Evolutionary conservation across 2,113 vertebrate genomes (phyloP), one percentile per base, ranked within the genome.

Genomic region (Penelope pileata): DNA sequence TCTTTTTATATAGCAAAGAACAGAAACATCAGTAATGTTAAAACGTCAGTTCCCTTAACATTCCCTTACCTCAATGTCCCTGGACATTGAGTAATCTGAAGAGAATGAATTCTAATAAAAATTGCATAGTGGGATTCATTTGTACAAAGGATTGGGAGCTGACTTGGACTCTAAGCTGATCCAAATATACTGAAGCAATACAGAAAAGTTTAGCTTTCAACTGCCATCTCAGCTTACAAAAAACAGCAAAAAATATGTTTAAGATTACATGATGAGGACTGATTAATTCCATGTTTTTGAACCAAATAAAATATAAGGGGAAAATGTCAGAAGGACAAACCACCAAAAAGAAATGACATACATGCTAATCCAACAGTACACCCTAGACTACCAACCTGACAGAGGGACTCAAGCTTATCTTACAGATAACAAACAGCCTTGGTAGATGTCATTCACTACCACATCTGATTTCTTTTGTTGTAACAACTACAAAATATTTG

Each of bases 41-140:
- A 94, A 94, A 89, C 18, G 73, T 4, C 42, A 76, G 34, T 83
- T 93, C 80, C 68, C n/a, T 75, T 86, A 77, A 70, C n/a, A n/a
- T n/a, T n/a, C n/a, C n/a, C n/a, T n/a, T n/a, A n/a, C n/a, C n/a
- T n/a, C n/a, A n/a, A n/a, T n/a, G n/a, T n/a, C n/a, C n/a, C 48
- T 36, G 32, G 64, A 74, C 1, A 1, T 63, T 40, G 53, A 77
- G 23, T 53, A 80, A 83, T 74, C 54, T 34, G 43, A 81, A 72
- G 27, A 74, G 9, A 84, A 95, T 32, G 2, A 86, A 78, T 69
- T 83, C 21, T 62, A 90, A 83, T 21, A 45, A 76, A 89, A 63
- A 80, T 4, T 43, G 66, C 38, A 87, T 2, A 38, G 12, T 67
- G 5, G 7, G 32, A 83, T 32, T 30, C 47, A 77, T 73, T 83